These are phyloP conservation scores for Lacerta agilis DNA, from an alignment of 2,797 vertebrate genomes.

Conservation along the genomic window DNA sequence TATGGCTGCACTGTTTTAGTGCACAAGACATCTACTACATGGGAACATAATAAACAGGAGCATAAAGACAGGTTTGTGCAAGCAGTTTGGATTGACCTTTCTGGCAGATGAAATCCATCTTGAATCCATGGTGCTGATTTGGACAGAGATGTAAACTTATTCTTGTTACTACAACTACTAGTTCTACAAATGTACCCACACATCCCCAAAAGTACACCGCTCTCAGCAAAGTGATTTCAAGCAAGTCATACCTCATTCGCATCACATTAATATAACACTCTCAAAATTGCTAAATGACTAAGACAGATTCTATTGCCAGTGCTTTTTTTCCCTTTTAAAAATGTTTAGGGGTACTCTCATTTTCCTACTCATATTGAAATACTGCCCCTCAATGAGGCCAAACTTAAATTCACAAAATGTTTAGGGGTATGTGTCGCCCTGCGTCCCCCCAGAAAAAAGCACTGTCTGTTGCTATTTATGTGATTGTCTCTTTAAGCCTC, in stretches of 20 bases:
- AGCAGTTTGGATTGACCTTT: slow-evolving; percentile 83
- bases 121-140: slow-evolving; percentile 81
- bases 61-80: slow-evolving; percentile 88
- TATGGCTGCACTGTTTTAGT: slow-evolving; percentile 92
- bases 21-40: slow-evolving; percentile 93
- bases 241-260: slow-evolving; percentile 49
- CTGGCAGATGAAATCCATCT: slow-evolving; percentile 85
- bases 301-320: slow-evolving; percentile 30
- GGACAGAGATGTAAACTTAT: slow-evolving; percentile 81
- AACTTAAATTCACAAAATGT: no score
- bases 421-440: no score
- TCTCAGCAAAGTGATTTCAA: slow-evolving; percentile 74
- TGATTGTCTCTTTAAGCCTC: slow-evolving; percentile 12
- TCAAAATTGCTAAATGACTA: slow-evolving; percentile 39
- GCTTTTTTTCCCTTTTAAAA: no score
- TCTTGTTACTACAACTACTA: slow-evolving; percentile 80
- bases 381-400: no score
- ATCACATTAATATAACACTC: slow-evolving; percentile 49
- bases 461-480: slow-evolving; percentile 15
- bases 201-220: slow-evolving; percentile 67
- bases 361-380: no score
- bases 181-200: slow-evolving; percentile 78
- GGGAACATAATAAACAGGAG: slow-evolving; percentile 96
- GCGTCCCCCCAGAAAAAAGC: no score
- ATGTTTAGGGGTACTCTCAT: no score